phyloP scores from a whole-genome alignment of 2,888 invertebrate species.

The Mythimna pallens region DNA sequence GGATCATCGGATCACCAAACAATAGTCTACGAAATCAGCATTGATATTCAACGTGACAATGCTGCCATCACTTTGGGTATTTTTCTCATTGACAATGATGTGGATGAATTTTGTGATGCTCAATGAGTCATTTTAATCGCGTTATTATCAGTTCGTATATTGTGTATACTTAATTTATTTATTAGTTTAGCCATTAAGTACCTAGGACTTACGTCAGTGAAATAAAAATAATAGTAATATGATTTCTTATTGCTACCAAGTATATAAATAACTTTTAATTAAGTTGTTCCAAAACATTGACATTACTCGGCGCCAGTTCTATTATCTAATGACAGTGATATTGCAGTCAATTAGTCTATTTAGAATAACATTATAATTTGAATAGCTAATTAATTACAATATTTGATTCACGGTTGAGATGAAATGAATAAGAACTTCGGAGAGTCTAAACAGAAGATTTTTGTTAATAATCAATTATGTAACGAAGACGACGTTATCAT shows the following conservation, averaged over 20 bases:
- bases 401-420: conserved; percentile 18
- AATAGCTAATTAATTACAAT: conserved; percentile 31
- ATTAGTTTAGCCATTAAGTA: neutral
- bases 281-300: conserved; percentile 24
- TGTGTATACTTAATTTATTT: too few relatives aligned
- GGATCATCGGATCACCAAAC: too few relatives aligned
- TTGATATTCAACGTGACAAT: too few relatives aligned
- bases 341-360: conserved; percentile 30
- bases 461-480: neutral
- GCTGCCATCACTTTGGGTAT: too few relatives aligned
- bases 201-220: neutral
- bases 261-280: conserved; percentile 29
- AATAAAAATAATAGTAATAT: neutral
- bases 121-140: too few relatives aligned
- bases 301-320: conserved; percentile 24
- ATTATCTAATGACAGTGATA: conserved; percentile 40
- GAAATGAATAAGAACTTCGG: neutral
- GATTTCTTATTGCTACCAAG: neutral
- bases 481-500: neutral
- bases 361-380: conserved; percentile 27
- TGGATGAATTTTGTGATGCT: too few relatives aligned
- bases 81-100: too few relatives aligned
- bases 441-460: neutral
- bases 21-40: too few relatives aligned
- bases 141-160: too few relatives aligned